Base-by-base conservation (phyloP, 2,113 vertebrate species). In the Microcebus tavaratra region DNA sequence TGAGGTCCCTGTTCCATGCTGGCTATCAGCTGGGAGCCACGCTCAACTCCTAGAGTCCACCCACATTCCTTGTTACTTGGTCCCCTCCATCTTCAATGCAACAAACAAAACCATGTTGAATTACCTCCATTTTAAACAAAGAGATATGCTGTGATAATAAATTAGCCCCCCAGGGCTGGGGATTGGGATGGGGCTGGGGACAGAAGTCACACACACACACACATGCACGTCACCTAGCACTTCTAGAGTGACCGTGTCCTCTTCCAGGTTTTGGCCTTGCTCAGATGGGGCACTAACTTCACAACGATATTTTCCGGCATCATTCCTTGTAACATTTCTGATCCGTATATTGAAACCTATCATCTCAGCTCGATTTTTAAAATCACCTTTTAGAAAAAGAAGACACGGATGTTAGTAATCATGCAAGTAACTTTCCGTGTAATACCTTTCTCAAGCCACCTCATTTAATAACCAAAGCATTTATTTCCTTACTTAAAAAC, bases 231-330 rank as follows among this genome's bases (percentile, higher is more conserved):
- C 99, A 99, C 99, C 99, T 87, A 99, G 87, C 79, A 99, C 99
- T 98, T 98, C 99, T 34, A 99, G 99, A 3, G 98, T 99, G 97
- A 99, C 93, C 2, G 98, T 99, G 80, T 99, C 98, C 98, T 99
- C 99, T 94, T 99, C 99, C 93, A 99, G 98, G 73, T 3, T 98
- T 78, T 98, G 96, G 70, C 97, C 99, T 88, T 98, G 42, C 98
- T 99, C 99, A 0, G 94, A 90, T 5, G 98, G 98, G 48, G 99
- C 99, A 21, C 99, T 99, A 97, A 99, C 99, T 98, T 99, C 99
- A 72, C 99, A 99, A 53, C 99, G 99, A 84, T 99, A 99, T 75
- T 99, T 99, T 12, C 99, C 99, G 0, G 99, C 99, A 80, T 99
- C 99, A 8, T 97, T 98, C 98, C 99, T 99, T 36, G 99, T 99